Base-by-base conservation (phyloP, 2,888 invertebrate species). In the Megalurothrips usitatus region DNA sequence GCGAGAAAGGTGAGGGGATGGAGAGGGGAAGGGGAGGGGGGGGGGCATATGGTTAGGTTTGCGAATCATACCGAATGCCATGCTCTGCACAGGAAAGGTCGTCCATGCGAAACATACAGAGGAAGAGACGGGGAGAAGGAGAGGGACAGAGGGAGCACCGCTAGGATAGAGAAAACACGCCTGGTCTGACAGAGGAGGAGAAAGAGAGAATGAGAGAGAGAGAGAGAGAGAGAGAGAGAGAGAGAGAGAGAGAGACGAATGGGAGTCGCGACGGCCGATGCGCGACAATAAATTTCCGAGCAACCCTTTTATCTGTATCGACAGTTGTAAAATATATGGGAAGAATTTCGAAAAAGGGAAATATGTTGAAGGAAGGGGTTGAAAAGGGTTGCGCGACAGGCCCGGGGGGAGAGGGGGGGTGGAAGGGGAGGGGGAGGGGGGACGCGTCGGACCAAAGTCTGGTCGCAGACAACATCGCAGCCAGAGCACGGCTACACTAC, bases 291-390 rank as follows among this genome's bases (percentile, higher is more conserved):
- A 75, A 75, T 75, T 75, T 75, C 68, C 68, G 26, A 75, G 68
- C 68, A 75, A 75, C 68, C 68, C 68, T 75, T 75, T 75, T 75
- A 75, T 75, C 68, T 75, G 68, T 75, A 75, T 75, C 68, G 68
- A 75, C 68, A 75, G 68, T 75, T 75, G 68, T 75, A 75, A 75
- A 75, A 75, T 75, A 75, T 75, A 75, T 75, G 68, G 68, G 23
- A 75, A 75, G 68, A 75, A 75, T 75, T 75, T 75, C 68, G 68
- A 75, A 75, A 75, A 75, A 75, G 68, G 68, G 68, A 75, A 75
- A 75, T 75, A 75, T 75, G 68, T 75, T 75, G 68, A 75, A 75
- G 68, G 68, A 75, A 75, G 68, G 68, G 68, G 68, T 75, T 75
- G 68, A 75, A 75, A 75, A 75, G 68, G 68, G 68, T 75, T 75